These are phyloP conservation scores for Mastomys natalensis DNA, from an alignment of 2,113 vertebrate species.

Conservation along the genomic window DNA sequence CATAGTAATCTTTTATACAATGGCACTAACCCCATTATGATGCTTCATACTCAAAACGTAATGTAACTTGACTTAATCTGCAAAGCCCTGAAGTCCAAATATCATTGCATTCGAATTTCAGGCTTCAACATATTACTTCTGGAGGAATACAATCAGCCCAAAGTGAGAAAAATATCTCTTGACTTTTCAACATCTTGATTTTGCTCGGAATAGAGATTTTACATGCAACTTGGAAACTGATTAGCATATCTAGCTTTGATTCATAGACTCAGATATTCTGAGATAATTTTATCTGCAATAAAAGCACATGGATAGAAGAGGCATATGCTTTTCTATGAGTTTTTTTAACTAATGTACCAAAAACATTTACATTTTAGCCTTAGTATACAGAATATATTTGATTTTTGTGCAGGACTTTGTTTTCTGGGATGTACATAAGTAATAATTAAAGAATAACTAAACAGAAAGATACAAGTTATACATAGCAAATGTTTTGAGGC, in stretches of 20 bases:
- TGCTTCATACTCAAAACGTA: neutral
- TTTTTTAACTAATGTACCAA: neutral
- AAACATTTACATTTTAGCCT: neutral
- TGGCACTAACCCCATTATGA: neutral
- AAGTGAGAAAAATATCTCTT: neutral
- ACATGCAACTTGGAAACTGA: neutral
- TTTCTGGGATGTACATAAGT: neutral
- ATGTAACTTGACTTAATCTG: neutral
- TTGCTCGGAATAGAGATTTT: neutral
- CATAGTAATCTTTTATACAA: neutral
- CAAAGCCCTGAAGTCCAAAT: neutral
- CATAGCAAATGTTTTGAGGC: neutral
- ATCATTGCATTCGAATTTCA: neutral
- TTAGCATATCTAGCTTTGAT: neutral
- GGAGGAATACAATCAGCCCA: too few relatives aligned
- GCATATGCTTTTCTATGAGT: neutral
- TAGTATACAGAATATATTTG: neutral
- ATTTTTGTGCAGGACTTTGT: neutral
- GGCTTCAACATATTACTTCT: neutral
- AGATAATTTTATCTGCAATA: slow-evolving; percentile 16
- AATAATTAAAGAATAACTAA: neutral
- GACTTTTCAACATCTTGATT: slow-evolving; percentile 30
- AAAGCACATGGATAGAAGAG: neutral
- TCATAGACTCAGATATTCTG: neutral
- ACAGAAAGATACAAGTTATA: neutral